Evolutionary conservation across 2,888 invertebrate species (phyloP).

Genomic region (Leucozona laternaria): DNA sequence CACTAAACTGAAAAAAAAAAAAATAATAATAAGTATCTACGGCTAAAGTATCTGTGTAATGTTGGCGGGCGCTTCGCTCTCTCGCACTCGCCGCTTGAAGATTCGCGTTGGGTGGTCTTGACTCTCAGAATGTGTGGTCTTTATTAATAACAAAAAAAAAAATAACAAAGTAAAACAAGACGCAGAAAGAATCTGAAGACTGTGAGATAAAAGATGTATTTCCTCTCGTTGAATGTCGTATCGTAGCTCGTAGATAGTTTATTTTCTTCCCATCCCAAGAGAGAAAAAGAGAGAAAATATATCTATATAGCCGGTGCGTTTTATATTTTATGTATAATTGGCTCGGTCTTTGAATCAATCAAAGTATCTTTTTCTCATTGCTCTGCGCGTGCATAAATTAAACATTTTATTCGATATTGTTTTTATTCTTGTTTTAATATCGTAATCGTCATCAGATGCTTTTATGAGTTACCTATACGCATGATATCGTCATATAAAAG

Average conservation of each 20-base stretch:
- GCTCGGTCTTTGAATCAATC: conserved; percentile 68
- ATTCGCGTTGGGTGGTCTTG: conserved; percentile 82
- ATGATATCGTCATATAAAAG: conserved; percentile 70
- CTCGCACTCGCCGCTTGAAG: conserved; percentile 58
- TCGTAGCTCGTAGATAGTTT: conserved; percentile 40
- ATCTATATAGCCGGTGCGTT: conserved; percentile 28
- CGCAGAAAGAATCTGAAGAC: conserved; percentile 43
- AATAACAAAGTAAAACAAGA: conserved; percentile 4
- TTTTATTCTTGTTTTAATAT: conserved; percentile 1
- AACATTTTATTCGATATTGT: conserved; percentile 11
- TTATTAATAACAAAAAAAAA: conserved; percentile 82
- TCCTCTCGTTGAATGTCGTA: conserved; percentile 45
- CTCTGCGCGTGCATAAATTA: conserved; percentile 66
- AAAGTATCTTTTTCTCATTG: conserved; percentile 59
- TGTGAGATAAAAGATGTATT: conserved; percentile 60
- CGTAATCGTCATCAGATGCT: conserved; percentile 30
- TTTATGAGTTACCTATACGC: conserved; percentile 55
- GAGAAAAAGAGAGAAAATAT: not conserved
- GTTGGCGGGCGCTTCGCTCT: conserved; percentile 67
- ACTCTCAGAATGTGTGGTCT: conserved; percentile 84
- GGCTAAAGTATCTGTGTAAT: conserved; percentile 64
- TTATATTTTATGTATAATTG: conserved; percentile 42
- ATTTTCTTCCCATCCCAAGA: conserved; percentile 20
- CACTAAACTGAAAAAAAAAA: conserved; percentile 22
- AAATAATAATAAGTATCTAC: conserved; percentile 44